phyloP scores from a whole-genome alignment of 2,797 vertebrate species.

The Falco biarmicus region DNA sequence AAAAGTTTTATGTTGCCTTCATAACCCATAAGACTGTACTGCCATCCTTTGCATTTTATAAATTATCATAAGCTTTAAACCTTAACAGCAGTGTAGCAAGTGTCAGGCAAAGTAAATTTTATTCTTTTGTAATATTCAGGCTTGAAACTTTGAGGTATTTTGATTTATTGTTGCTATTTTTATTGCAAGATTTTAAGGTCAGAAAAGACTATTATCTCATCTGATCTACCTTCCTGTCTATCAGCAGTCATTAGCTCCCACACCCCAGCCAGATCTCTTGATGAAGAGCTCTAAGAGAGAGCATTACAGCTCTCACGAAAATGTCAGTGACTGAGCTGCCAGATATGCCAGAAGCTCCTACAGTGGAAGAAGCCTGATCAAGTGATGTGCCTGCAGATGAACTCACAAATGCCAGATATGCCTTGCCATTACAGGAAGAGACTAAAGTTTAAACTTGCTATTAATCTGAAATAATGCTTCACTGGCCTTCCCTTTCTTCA shows the following conservation, averaged over 20 bases:
- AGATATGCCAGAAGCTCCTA: neutral
- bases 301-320: neutral
- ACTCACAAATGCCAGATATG: neutral
- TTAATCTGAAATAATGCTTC: neutral
- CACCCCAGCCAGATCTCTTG: neutral
- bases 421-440: neutral
- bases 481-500: neutral
- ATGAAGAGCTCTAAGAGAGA: neutral
- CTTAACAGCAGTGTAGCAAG: neutral
- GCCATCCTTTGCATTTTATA: neutral
- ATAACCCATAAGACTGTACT: neutral
- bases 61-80: neutral
- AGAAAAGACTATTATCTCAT: neutral
- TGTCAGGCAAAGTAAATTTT: neutral
- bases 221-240: neutral
- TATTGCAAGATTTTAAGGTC: neutral
- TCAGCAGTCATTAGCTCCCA: neutral
- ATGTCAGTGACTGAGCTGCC: conserved; percentile 3
- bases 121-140: neutral
- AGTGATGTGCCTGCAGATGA: neutral
- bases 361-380: neutral
- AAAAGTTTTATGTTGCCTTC: neutral
- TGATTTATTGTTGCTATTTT: neutral
- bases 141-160: neutral
- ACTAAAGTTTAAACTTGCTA: neutral